Base-by-base conservation (phyloP, 1,140 invertebrate species). In the Sminthurides bifidus region DNA sequence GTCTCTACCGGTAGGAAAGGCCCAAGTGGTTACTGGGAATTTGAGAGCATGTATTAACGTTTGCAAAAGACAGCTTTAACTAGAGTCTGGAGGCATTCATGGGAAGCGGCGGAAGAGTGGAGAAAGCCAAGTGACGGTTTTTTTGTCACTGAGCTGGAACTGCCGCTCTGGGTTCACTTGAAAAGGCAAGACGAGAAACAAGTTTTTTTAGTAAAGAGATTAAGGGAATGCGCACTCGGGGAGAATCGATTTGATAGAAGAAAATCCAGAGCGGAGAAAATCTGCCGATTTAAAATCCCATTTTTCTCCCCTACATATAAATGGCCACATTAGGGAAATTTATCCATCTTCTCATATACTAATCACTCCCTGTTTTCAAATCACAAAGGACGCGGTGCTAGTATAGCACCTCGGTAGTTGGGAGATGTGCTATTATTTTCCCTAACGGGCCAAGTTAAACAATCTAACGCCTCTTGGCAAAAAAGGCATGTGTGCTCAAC, bases 221-320 rank as follows among this genome's bases (percentile, higher is more conserved):
- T 63, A 63, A 63, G 54, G 54, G 49, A 57, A 58, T 55, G 54
- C 53, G 61, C 60, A 58, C 60, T 61, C 40, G 52, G 48, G 51
- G 56, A 55, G 40, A 62, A 62, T 62, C 60, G 60, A 62, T 62
- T 40, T 46, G 31, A 30, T 17, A 37, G 46, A 50, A 55, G 55
- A 60, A 59, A 60, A 58, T 60, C 58, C 49, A 40, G 52, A 19
- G 54, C 33, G 61, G 61, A 60, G 55, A 60, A 63, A 60, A 60
- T 63, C 61, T 63, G 50, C 48, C 52, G 62, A 64, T 60, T 64
- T 64, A 64, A 64, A 64, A 58, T 60, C 58, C 43, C 59, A 64
- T 64, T 64, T 64, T 61, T 64, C 56, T 61, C 46, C 54, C 59
- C 58, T 53, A 58, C 58, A 60, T 64, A 61, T 58, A 61, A 64